Evolutionary conservation across 2,113 vertebrate genomes (phyloP), one percentile per base, ranked within the genome.

Genomic region (Zosterops borbonicus): DNA sequence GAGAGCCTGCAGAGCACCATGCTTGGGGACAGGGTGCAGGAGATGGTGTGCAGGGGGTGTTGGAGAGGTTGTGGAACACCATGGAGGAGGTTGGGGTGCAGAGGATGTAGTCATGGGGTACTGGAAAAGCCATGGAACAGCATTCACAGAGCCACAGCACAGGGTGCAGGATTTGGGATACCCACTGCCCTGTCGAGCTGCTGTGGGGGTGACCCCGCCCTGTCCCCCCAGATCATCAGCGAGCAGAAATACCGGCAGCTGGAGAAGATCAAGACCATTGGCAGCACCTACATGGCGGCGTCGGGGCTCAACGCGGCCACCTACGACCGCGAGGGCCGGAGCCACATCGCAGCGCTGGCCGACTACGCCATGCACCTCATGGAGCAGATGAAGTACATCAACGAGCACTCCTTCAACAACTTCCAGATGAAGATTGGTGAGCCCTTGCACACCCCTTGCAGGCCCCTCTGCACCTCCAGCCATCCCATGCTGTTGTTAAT

Each of bases 211-310:
- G 55, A 75, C 60, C 53, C 47, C 35, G 6, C 1, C 6, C 3
- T 0, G 0, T n/a, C 12, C 53, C 42, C 49, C 19, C 76, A 90
- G 82, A 93, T 93, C 92, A 93, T 93, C 92, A 93, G 92, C 6
- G 92, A 93, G 82, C 87, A 81, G 69, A 75, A 64, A 20, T 90
- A 98, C 97, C 97, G 98, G 81, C 99, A 99, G 97, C 98, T 99
- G 88, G 99, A 99, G 97, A 99, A 99, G 98, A 99, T 99, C 96
- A 99, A 99, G 97, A 99, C 99, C 8, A 99, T 99, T 3, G 99
- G 99, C 55, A 99, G 99, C 95, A 99, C 99, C 50, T 99, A 99
- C 98, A 99, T 99, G 99, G 99, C 99, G 0, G 99, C 99, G 6
- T 99, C 99, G 0, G 99, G 99, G 56, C 98, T 99, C 28, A 99